phyloP scores from a whole-genome alignment of 2,797 vertebrate genomes.

The Hippoglossus hippoglossus region DNA sequence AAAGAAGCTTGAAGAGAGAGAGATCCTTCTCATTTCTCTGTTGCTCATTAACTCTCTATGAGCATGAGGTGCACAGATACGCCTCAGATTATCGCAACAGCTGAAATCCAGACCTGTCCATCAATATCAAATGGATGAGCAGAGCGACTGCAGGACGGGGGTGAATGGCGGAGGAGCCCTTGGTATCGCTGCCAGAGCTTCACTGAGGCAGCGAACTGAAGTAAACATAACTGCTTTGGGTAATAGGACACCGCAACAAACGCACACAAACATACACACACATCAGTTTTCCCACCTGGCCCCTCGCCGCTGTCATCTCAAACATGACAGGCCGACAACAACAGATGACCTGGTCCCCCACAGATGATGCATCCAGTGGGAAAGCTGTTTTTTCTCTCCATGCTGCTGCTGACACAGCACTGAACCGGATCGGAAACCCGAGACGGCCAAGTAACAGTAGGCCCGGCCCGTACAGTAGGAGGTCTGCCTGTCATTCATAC shows the following conservation, averaged over 20 bases:
- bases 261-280: conserved; percentile 6
- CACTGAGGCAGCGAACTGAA: conserved; percentile 42
- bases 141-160: conserved; percentile 3
- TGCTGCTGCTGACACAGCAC: conserved; percentile 36
- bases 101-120: conserved; percentile 67
- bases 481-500: conserved; percentile 39
- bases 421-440: conserved; percentile 68
- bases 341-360: conserved; percentile 3
- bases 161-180: conserved; percentile 17
- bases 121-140: conserved; percentile 74
- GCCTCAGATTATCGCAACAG: conserved; percentile 42
- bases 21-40: conserved; percentile 26
- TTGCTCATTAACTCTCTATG: conserved; percentile 40
- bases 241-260: conserved; percentile 58
- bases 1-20: conserved; percentile 4
- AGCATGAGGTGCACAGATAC: conserved; percentile 23
- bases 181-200: conserved; percentile 45
- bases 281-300: conserved; percentile 11
- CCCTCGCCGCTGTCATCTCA: not conserved
- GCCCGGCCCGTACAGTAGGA: conserved; percentile 39
- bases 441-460: conserved; percentile 64
- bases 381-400: conserved; percentile 40
- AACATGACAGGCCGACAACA: conserved; percentile 30
- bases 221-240: conserved; percentile 48
- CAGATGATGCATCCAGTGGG: conserved; percentile 10